These are phyloP conservation scores for Scaptomyza pallida DNA, from an alignment of 1,140 invertebrate species.

Conservation along the genomic window DNA sequence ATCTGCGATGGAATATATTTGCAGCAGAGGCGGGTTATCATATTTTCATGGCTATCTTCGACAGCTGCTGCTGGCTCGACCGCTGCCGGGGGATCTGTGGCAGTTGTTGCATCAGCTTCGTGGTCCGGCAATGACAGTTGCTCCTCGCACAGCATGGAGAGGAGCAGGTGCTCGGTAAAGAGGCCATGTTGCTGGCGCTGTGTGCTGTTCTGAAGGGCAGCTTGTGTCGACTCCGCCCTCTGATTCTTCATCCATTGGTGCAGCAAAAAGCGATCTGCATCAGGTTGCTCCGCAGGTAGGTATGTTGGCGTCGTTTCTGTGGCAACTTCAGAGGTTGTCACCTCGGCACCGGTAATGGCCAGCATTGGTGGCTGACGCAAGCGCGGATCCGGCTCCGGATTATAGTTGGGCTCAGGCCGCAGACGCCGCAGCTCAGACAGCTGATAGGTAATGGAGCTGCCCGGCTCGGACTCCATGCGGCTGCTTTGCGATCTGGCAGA, in stretches of 20 bases:
- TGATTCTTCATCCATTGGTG: conserved; percentile 37
- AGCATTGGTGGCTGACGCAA: not conserved
- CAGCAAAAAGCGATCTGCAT: conserved; percentile 39
- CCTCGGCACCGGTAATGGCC: conserved; percentile 12
- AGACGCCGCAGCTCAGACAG: conserved; percentile 34
- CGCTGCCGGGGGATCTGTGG: not conserved
- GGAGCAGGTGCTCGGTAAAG: conserved; percentile 58
- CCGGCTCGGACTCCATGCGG: conserved; percentile 24
- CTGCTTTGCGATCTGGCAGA: not conserved
- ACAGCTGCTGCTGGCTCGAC: not conserved
- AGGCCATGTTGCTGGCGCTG: conserved; percentile 21
- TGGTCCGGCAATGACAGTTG: conserved; percentile 33
- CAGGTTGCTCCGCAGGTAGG: not conserved
- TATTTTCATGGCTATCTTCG: not conserved
- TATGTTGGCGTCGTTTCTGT: not conserved
- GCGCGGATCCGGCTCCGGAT: conserved; percentile 8
- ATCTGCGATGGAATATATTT: conserved; percentile 36
- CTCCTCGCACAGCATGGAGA: conserved; percentile 61
- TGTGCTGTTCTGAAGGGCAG: not conserved
- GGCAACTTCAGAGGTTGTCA: not conserved
- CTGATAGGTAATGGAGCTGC: conserved; percentile 41
- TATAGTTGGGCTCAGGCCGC: conserved; percentile 22
- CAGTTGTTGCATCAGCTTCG: too few relatives aligned
- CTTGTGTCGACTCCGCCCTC: conserved; percentile 1
- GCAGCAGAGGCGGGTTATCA: conserved; percentile 1